Conservation (phyloP, 2,888 invertebrate genomes). For the Cephus sareptanus region DNA sequence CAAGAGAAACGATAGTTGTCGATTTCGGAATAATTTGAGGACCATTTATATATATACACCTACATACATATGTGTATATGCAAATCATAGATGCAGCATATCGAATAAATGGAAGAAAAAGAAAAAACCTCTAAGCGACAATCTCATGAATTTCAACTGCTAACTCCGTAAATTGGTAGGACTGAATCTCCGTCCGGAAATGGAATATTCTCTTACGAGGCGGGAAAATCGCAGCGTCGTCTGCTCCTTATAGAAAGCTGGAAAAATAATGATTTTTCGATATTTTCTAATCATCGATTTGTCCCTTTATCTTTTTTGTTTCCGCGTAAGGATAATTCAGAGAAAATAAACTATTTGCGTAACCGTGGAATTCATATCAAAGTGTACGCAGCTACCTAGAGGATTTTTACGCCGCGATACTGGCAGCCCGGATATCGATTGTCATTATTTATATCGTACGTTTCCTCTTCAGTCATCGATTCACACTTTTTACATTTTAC, state of each 20-base stretch:
- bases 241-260: constrained; percentile 10
- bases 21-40: neutral
- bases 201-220: neutral
- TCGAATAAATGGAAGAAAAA: neutral
- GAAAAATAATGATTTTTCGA: neutral
- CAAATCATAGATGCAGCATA: neutral
- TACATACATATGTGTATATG: neutral
- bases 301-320: neutral
- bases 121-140: neutral
- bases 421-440: constrained; percentile 63
- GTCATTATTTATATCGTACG: constrained; percentile 66
- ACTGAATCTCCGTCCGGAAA: neutral
- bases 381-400: constrained; percentile 32
- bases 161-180: neutral
- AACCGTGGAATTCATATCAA: neutral
- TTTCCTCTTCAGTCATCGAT: constrained; percentile 67
- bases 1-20: neutral
- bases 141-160: neutral
- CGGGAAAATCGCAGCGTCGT: constrained; percentile 17
- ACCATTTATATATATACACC: neutral
- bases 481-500: constrained; percentile 62
- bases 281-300: neutral
- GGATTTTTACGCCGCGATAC: constrained; percentile 41
- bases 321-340: neutral
- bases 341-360: neutral